Evolutionary conservation across 2,797 vertebrate species (phyloP).

Genomic region (Vireo griseus): DNA sequence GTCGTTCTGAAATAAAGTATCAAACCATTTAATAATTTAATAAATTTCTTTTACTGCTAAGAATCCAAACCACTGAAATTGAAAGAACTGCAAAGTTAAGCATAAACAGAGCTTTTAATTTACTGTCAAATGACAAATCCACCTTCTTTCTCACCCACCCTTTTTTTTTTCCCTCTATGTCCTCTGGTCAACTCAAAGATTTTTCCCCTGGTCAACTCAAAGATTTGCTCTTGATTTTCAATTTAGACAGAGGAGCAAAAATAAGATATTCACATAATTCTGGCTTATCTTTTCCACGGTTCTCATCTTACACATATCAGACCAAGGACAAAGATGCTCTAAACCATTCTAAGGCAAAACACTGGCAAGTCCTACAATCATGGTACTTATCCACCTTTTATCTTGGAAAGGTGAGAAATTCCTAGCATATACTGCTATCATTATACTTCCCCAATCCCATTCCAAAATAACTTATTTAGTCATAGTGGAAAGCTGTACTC

Average conservation of each 20-base stretch:
- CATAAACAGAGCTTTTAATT: neutral
- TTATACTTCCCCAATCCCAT: neutral
- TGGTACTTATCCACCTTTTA: neutral
- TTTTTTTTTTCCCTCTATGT: neutral
- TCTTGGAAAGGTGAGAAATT: conserved; percentile 38
- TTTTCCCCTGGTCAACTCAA: neutral
- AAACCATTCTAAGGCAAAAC: neutral
- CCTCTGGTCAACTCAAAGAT: neutral
- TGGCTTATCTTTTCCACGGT: neutral
- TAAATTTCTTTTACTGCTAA: neutral
- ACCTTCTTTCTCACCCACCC: neutral
- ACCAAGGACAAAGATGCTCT: neutral
- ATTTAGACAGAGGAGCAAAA: neutral
- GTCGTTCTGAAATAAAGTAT: neutral
- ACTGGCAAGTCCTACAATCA: neutral
- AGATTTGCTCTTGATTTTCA: neutral
- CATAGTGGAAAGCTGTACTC: neutral
- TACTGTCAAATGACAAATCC: neutral
- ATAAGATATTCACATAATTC: neutral
- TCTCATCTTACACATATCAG: neutral
- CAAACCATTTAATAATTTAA: neutral
- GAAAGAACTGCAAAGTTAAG: neutral
- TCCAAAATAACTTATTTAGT: neutral
- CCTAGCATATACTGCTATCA: neutral
- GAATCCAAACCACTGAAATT: neutral